These are phyloP conservation scores for Chelidonichthys spinosus DNA, from an alignment of 2,797 vertebrate genomes.

Conservation along the genomic window DNA sequence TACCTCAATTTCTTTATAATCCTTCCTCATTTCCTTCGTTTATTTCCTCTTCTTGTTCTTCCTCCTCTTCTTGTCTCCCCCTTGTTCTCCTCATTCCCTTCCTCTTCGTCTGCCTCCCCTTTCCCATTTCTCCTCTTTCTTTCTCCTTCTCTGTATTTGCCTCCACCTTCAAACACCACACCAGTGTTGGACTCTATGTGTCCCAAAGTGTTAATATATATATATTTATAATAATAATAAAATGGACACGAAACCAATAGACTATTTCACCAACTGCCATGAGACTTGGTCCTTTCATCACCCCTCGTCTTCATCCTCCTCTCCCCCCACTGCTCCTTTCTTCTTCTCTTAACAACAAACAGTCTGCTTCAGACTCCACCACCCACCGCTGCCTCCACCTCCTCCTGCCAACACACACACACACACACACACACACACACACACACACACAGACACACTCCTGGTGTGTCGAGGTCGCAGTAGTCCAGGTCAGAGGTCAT, in stretches of 20 bases:
- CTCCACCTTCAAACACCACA: too few relatives aligned
- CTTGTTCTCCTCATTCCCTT: not conserved
- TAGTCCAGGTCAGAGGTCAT: constrained; percentile 60
- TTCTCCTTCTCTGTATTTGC: too few relatives aligned
- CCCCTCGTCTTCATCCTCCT: not conserved
- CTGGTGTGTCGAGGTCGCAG: constrained; percentile 35
- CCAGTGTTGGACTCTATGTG: too few relatives aligned
- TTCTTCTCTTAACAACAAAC: constrained; percentile 73
- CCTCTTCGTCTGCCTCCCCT: not conserved
- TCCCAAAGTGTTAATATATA: not conserved
- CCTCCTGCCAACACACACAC: constrained; percentile 31
- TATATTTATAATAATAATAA: too few relatives aligned
- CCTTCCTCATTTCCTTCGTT: not conserved
- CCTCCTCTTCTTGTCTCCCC: too few relatives aligned
- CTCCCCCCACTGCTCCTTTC: constrained; percentile 35
- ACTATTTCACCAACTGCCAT: too few relatives aligned
- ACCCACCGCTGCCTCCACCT: constrained; percentile 42
- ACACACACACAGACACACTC: constrained; percentile 21
- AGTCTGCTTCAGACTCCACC: constrained; percentile 53
- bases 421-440: constrained; percentile 25
- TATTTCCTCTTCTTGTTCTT: not conserved
- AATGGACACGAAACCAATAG: too few relatives aligned
- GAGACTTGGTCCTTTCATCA: not conserved
- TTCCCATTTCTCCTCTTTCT: not conserved
- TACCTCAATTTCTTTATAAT: not conserved